Evolutionary conservation across 1,140 invertebrate species (phyloP), one percentile per base, ranked within the genome.

Genomic region (Pseudomyrmex concolor): DNA sequence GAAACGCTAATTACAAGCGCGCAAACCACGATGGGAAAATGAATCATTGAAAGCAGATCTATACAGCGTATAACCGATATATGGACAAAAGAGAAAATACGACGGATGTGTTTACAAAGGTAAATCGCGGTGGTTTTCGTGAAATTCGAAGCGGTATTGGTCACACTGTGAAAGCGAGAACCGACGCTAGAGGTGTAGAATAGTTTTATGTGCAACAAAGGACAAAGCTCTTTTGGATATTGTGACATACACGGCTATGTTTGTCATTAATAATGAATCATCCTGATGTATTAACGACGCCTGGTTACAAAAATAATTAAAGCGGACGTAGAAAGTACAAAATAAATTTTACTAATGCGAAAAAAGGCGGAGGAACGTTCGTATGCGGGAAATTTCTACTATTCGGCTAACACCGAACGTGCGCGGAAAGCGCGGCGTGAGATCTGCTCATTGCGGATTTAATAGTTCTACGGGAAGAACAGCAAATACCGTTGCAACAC

Each of bases 121-220:
- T 82, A 82, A 82, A 82, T 82, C 78, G 78, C 60, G 78, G 78
- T 74, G 78, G 78, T 74, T 82, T 82, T 82, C 68, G 68, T 82
- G 78, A 82, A 82, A 82, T 74, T 82, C 71, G 78, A 82, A 73
- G 55, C 59, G 70, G 60, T 62, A 70, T 63, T 59, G 78, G 68
- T 81, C 50, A 48, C 57, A 60, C 25, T 74, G 57, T 55, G 50
- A 74, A 82, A 82, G 74, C 78, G 78, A 82, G 70, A 80, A 80
- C 76, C 59, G 70, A 82, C 70, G 70, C 70, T 17, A 10, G 59
- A 59, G 66, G 66, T 60, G 55, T 80, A n/a, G 66, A 71, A 22
- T 50, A 70, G 76, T 80, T 80, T 80, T 54, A 13, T 60, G 68
- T 57, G 55, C 60, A 82, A 82, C 70, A 74, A 72, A 64, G 78